These are phyloP conservation scores for Spodoptera frugiperda DNA, from an alignment of 1,140 invertebrate species.

Conservation along the genomic window DNA sequence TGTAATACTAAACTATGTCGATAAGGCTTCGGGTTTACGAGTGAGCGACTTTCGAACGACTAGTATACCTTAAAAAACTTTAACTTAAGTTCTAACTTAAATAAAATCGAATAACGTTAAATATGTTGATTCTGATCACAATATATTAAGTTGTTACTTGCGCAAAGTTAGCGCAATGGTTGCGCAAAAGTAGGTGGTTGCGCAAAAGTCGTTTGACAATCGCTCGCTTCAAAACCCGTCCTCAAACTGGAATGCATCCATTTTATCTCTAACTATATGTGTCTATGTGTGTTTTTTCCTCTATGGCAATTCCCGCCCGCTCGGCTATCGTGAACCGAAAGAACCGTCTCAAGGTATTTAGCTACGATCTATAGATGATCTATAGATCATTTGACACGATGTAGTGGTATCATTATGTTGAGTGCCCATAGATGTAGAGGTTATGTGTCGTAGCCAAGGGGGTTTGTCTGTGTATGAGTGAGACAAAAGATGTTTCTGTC, in stretches of 20 bases:
- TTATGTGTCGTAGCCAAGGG: slow-evolving; percentile 85
- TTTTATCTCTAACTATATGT: slow-evolving; percentile 80
- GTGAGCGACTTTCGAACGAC: slow-evolving; percentile 13
- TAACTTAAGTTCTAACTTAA: too few species aligned
- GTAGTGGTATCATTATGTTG: slow-evolving; percentile 74
- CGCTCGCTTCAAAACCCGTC: slow-evolving; percentile 30
- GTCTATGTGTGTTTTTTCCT: slow-evolving; percentile 82
- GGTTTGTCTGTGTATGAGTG: slow-evolving; percentile 79
- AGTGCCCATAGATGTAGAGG: slow-evolving; percentile 79
- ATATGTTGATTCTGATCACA: too few species aligned
- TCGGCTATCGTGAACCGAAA: slow-evolving; percentile 82
- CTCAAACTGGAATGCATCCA: slow-evolving; percentile 65
- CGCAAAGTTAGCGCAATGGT: not conserved
- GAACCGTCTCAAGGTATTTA: slow-evolving; percentile 83
- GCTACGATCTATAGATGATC: slow-evolving; percentile 45
- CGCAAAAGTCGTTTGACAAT: slow-evolving; percentile 11
- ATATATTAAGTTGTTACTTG: too few species aligned
- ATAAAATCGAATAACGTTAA: not conserved
- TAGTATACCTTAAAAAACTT: too few species aligned
- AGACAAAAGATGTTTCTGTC: slow-evolving; percentile 69
- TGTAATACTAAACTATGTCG: slow-evolving; percentile 43
- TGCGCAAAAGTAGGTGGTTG: too few species aligned
- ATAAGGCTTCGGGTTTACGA: slow-evolving; percentile 28
- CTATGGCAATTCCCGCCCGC: slow-evolving; percentile 82
- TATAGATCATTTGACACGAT: slow-evolving; percentile 60